Conservation (phyloP, 2,888 invertebrate species). For the Smittia sp. region DNA sequence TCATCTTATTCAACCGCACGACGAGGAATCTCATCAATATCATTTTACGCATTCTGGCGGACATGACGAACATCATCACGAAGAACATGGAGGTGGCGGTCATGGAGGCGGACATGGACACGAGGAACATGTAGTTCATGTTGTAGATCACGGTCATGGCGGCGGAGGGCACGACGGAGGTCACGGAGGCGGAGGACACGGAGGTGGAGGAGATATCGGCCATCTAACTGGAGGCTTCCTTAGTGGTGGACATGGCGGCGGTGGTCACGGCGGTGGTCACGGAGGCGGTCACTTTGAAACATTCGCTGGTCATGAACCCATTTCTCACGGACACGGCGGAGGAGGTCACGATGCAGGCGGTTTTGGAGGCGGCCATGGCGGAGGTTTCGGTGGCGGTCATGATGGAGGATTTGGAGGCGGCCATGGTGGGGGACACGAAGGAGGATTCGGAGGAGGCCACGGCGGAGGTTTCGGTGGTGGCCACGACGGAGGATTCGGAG, state of each 20-base stretch:
- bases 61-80: background rate
- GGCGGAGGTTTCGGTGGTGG: background rate
- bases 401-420: background rate
- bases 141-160: background rate
- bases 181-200: background rate
- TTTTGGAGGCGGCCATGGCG: background rate
- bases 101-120: background rate
- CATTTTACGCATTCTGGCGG: conserved; percentile 3
- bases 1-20: conserved; percentile 36
- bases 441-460: background rate
- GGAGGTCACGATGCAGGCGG: conserved; percentile 2
- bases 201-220: background rate
- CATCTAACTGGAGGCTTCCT: background rate
- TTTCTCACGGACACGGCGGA: background rate
- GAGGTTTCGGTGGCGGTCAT: background rate
- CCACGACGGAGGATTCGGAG: background rate
- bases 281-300: background rate
- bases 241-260: background rate
- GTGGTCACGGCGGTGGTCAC: background rate
- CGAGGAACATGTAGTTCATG: background rate
- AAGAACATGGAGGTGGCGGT: background rate
- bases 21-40: conserved; percentile 26
- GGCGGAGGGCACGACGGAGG: background rate
- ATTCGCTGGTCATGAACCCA: background rate
- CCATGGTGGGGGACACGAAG: background rate